Evolutionary conservation across 2,888 invertebrate genomes (phyloP), one percentile per base, ranked within the genome.

Genomic region (Taphrorychus bicolor): DNA sequence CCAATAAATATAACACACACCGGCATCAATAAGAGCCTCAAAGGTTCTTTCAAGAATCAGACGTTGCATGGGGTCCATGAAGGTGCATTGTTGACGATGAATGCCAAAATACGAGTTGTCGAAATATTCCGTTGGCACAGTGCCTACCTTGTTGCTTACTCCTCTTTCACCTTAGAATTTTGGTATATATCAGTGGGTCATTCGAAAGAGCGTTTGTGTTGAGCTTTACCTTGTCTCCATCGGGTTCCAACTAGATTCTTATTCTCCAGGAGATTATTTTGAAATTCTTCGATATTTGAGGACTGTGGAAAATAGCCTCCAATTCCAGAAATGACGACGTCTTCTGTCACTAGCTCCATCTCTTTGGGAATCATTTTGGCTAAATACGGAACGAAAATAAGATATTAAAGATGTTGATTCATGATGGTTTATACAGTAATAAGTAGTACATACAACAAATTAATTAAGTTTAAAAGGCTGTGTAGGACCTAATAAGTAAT

Each of bases 271-370:
- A 89, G 80, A 71, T 84, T 82, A n/a, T 86, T 80, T 66, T 84
- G 83, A 71, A 89, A 87, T 73, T 88, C 86, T 59, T 84, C 84
- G 49, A 89, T 81, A 75, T 86, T 87, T 58, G 84, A 83, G 1
- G 87, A 85, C 77, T 87, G 85, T 2, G 90, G 89, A 73, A 88
- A 86, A 66, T 85, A 78, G 9, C 85, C 85, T 5, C 84, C 83
- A 60, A 86, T 79, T 11, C 86, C 86, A 23, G 84, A 83, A 61
- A 86, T 84, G 14, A 82, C 82, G 19, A 82, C 77, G 66, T 82
- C 82, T 32, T 78, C 77, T 7, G 76, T 71, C 11, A 76, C 68
- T 5, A 76, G 63, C 62, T 75, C 65, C 68, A 71, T 61, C n/a
- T 68, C 67, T 53, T 11, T 24, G 17, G 32, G 19, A 16, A 24